Evolutionary conservation across 2,113 vertebrate genomes (phyloP).

Genomic region (Dipodomys merriami): DNA sequence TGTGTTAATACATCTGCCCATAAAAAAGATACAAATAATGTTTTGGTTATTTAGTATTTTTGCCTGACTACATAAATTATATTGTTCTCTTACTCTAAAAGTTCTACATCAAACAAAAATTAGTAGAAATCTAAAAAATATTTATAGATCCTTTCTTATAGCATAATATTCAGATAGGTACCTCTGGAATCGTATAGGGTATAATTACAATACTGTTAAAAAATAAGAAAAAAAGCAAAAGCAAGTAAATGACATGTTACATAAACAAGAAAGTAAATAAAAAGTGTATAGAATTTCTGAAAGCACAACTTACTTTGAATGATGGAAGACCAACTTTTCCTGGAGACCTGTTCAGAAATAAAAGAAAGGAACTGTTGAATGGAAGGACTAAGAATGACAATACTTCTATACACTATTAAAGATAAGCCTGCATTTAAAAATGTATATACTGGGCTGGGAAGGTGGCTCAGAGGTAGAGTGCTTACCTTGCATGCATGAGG

Average conservation of each 20-base stretch:
- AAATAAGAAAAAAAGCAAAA: slow-evolving; percentile 44
- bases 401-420: slow-evolving; percentile 31
- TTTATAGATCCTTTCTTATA: not conserved
- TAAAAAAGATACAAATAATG: not conserved
- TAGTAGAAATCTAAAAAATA: slow-evolving; percentile 57
- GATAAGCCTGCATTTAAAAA: slow-evolving; percentile 7
- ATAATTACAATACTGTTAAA: slow-evolving; percentile 22
- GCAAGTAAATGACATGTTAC: slow-evolving; percentile 28
- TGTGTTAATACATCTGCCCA: not conserved
- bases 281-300: slow-evolving; percentile 1
- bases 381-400: slow-evolving; percentile 49
- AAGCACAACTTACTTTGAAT: slow-evolving; percentile 88
- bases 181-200: slow-evolving; percentile 45
- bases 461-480: too few relatives aligned
- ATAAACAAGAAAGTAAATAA: slow-evolving; percentile 32
- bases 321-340: slow-evolving; percentile 88
- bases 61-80: not conserved
- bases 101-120: slow-evolving; percentile 62
- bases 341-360: slow-evolving; percentile 89
- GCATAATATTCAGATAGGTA: slow-evolving; percentile 12
- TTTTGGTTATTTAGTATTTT: slow-evolving; percentile 45
- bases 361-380: slow-evolving; percentile 72
- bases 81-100: slow-evolving; percentile 35
- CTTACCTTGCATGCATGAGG: too few relatives aligned
- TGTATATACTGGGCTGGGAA: not conserved